Conservation (phyloP, 1,140 invertebrate genomes). For the Araneus ventricosus region DNA sequence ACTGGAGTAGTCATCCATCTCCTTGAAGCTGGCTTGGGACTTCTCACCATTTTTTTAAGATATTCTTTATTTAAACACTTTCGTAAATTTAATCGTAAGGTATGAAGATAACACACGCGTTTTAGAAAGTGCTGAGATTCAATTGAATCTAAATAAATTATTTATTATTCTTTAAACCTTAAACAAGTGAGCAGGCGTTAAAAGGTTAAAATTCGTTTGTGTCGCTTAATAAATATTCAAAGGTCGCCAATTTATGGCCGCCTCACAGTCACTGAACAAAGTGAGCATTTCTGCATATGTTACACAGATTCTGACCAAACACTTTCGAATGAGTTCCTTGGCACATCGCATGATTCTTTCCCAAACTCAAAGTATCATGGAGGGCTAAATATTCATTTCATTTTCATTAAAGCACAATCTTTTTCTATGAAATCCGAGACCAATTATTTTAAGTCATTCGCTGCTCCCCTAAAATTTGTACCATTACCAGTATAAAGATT, state of each 20-base stretch:
- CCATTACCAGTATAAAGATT: constrained; percentile 78
- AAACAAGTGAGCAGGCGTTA: not conserved
- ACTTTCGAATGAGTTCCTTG: not conserved
- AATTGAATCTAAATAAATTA: not conserved
- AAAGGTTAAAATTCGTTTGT: too few species aligned
- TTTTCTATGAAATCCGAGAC: not conserved
- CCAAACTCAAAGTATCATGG: not conserved
- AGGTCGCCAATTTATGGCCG: too few species aligned
- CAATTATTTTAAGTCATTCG: not conserved
- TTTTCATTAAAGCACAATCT: too few species aligned
- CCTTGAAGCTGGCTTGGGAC: not conserved
- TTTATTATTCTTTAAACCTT: not conserved
- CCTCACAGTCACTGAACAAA: not conserved
- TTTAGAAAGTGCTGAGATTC: not conserved
- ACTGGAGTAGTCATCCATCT: not conserved
- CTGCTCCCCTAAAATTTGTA: constrained; percentile 79
- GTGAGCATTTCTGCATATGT: too few species aligned
- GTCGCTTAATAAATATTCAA: too few species aligned
- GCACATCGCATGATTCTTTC: not conserved
- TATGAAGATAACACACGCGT: not conserved
- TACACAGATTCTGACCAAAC: not conserved
- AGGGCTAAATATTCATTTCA: too few species aligned
- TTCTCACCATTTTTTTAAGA: not conserved
- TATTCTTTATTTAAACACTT: not conserved
- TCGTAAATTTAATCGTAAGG: not conserved